Evolutionary conservation across 2,888 invertebrate species (phyloP).

Genomic region (Osedax fenrisi): DNA sequence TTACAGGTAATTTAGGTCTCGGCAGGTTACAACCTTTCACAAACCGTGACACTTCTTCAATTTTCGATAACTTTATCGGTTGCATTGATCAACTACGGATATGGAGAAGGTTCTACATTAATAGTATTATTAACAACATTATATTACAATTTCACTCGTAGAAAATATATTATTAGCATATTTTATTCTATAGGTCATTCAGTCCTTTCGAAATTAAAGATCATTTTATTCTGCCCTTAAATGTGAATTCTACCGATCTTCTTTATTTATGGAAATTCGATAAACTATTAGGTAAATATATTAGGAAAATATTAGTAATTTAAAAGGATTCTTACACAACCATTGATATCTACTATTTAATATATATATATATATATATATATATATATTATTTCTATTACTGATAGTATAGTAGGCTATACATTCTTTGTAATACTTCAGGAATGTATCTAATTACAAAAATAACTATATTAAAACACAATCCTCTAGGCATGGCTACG

Average conservation of each 20-base stretch:
- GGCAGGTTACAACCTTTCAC: conserved; percentile 35
- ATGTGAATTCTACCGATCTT: conserved; percentile 34
- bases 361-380: too few species aligned
- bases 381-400: too few species aligned
- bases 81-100: conserved; percentile 37
- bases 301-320: too few species aligned
- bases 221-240: neutral
- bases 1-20: conserved; percentile 32
- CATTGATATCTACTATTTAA: too few species aligned
- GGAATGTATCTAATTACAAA: too few species aligned
- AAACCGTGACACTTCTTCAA: conserved; percentile 1
- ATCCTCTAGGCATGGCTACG: too few species aligned
- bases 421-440: too few species aligned
- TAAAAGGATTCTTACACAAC: too few species aligned
- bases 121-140: conserved; percentile 6
- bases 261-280: conserved; percentile 21
- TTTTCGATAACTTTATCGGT: conserved; percentile 32
- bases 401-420: too few species aligned
- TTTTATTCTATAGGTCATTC: neutral
- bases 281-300: conserved; percentile 20
- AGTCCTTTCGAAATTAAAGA: conserved; percentile 27
- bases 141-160: too few species aligned
- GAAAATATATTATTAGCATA: too few species aligned
- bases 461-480: too few species aligned
- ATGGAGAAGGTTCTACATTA: conserved; percentile 34